Evolutionary conservation across 2,797 vertebrate genomes (phyloP), one percentile per base, ranked within the genome.

Genomic region (Alfaro cultratus): DNA sequence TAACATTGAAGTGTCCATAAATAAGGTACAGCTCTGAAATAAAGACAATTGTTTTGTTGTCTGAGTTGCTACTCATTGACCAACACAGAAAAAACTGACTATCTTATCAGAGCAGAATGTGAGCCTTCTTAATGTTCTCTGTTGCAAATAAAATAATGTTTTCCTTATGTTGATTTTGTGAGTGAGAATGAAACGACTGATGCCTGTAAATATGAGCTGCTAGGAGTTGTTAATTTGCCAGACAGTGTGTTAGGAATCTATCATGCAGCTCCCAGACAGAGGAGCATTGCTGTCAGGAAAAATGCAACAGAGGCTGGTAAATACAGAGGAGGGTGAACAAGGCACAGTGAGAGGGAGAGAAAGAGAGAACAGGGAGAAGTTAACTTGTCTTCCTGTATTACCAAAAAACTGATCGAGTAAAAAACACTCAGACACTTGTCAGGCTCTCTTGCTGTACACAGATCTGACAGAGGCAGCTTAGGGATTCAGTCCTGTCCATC

Each of bases 401-500:
- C 78, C 71, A 85, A 51, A 85, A 80, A 86, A 80, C n/a, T 75
- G 73, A 83, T 51, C 21, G 36, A 79, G 75, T 70, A 84, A 78
- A 83, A 85, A 77, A 26, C 75, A 86, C 76, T 72, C 77, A 86
- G 83, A 81, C 85, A 85, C 82, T 84, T 82, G 90, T 94, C 91
- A 89, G 76, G 46, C 83, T 89, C 47, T 73, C 81, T 46, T 83
- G 88, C 80, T 85, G 83, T 85, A 76, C 85, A 74, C 53, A 2
- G 79, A 91, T 90, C 83, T 92, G 92, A 90, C 91, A 91, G 89
- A 89, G 80, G 83, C 87, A 91, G 93, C 89, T 92, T 83, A 88
- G 92, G 92, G 92, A 94, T 26, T 77, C 81, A 86, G 91, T 76
- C 88, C 82, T 92, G 93, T 93, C 92, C 88, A 84, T 93, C 91